Conservation (phyloP, 2,113 vertebrate genomes). For the Rhipidura dahli region DNA sequence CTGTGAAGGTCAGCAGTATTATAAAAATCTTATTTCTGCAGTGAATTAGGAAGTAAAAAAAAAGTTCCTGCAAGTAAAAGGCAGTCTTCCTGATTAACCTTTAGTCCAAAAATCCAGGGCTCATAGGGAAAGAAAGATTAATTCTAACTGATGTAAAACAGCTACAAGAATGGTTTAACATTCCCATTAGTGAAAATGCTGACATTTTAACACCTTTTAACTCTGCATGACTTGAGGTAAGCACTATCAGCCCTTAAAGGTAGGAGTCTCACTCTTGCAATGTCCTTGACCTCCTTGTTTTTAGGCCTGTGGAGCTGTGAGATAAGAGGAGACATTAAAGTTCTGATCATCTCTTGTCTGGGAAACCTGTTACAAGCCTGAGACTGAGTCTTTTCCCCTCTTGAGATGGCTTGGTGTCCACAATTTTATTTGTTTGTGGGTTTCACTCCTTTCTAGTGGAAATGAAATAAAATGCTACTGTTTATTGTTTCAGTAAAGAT, state of each 20-base stretch:
- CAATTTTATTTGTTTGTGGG: neutral
- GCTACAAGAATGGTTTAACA: neutral
- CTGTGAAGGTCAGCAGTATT: neutral
- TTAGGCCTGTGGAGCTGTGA: neutral
- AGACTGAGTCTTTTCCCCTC: neutral
- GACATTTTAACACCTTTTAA: neutral
- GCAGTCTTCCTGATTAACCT: slow-evolving; percentile 20
- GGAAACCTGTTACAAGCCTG: neutral
- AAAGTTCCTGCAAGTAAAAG: slow-evolving; percentile 17
- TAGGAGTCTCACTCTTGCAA: neutral
- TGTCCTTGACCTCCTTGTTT: neutral
- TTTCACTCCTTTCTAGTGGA: neutral
- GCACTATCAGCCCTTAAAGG: neutral
- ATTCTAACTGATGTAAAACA: slow-evolving; percentile 16
- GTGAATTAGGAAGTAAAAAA: slow-evolving; percentile 19
- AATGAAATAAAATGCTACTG: neutral
- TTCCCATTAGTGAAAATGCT: neutral
- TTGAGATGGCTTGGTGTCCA: neutral
- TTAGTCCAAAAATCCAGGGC: neutral
- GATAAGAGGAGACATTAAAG: neutral
- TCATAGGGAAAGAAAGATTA: slow-evolving; percentile 11
- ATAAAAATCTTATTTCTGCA: slow-evolving; percentile 35
- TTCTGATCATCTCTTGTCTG: neutral
- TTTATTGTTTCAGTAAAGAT: neutral
- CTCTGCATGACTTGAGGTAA: neutral